phyloP scores from a whole-genome alignment of 2,888 invertebrate species.

The Ectemnius continuus region DNA sequence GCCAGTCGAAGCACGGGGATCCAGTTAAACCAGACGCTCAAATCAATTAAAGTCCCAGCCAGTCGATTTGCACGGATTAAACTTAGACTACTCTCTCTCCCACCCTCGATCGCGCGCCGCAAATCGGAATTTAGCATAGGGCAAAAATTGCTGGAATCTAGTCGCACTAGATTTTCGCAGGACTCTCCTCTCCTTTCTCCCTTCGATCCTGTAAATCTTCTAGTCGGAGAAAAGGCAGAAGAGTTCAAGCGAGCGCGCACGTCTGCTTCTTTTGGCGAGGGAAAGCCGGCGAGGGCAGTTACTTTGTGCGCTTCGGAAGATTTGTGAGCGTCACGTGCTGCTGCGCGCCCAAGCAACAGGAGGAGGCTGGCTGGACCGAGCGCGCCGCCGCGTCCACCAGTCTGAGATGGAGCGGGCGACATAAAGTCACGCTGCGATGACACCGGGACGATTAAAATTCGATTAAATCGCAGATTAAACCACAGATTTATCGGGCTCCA shows the following conservation, averaged over 20 bases:
- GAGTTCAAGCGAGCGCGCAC: too few relatives aligned
- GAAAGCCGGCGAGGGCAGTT: too few relatives aligned
- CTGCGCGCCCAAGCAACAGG: not conserved
- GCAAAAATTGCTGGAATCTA: too few relatives aligned
- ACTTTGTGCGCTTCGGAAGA: constrained; percentile 2
- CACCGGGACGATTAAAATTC: constrained; percentile 3
- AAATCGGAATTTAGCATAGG: too few relatives aligned
- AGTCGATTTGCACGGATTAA: not conserved
- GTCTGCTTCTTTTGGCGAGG: constrained; percentile 1
- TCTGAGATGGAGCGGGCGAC: not conserved
- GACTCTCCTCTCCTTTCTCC: too few relatives aligned
- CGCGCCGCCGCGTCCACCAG: too few relatives aligned
- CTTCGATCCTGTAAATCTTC: too few relatives aligned
- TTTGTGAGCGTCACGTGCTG: constrained; percentile 8
- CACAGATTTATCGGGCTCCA: not conserved
- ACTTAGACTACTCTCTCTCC: not conserved
- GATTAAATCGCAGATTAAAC: constrained; percentile 8
- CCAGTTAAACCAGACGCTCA: not conserved
- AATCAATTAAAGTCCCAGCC: not conserved
- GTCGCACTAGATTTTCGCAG: too few relatives aligned
- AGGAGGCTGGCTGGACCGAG: too few relatives aligned
- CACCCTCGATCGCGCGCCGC: not conserved
- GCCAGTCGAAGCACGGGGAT: too few relatives aligned
- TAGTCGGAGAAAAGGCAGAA: too few relatives aligned
- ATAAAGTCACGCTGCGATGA: constrained; percentile 2